Evolutionary conservation across 2,113 vertebrate species (phyloP), one percentile per base, ranked within the genome.

Genomic region (Piaya cayana): DNA sequence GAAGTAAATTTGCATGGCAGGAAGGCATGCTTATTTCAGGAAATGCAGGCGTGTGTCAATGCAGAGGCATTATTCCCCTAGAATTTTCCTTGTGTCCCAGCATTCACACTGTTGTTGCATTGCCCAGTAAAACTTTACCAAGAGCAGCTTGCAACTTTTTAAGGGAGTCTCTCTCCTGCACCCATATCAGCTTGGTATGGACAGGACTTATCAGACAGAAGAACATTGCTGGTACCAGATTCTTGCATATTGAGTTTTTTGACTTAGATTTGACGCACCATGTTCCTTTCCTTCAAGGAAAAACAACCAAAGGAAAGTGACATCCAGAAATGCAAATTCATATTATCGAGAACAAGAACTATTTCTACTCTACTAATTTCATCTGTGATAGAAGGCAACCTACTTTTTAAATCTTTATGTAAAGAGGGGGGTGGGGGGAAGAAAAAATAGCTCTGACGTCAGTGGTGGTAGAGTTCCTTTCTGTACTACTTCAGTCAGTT

Each of bases 21-120:
- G 18, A 32, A 34, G 50, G 13, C 47, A 34, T 0, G 2, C 15
- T 50, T 71, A 29, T 55, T 80, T 53, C 16, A 11, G 34, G 25
- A 90, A 82, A 82, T 0, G 4, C 17, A 30, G 1, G 0, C 11
- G 4, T 45, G 10, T 29, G 9, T 63, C 5, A 0, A 4, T 27
- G 52, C 1, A 1, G 65, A 90, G 25, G 4, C 18, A 36, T 49
- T 74, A 39, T 53, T 86, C 36, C 39, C 82, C 49, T 26, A 67
- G 47, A 82, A 84, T 60, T 30, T 64, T 16, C 9, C 21, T 77
- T 0, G 17, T 64, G 6, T 29, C 43, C 37, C 53, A 63, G 17
- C 17, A 63, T 37, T 76, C 42, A 47, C 20, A 14, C 9, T 68
- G 37, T 37, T 63, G 12, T 30, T 63, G 56, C 11, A 13, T 16